Base-by-base conservation (phyloP, 2,113 vertebrate genomes). In the Otus sunia region DNA sequence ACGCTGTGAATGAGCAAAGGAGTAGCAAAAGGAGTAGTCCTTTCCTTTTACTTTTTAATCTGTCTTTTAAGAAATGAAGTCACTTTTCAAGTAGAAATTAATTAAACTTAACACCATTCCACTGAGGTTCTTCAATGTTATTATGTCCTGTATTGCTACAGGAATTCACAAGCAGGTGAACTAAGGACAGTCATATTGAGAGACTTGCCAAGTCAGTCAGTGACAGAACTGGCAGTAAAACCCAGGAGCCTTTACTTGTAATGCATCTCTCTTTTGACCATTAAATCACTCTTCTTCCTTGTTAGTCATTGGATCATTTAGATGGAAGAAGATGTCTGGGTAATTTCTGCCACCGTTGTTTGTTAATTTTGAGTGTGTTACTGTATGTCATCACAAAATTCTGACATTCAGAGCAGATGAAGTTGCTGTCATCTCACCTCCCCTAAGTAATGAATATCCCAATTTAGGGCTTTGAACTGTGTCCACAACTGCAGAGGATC, bases 401-500 rank as follows among this genome's bases (percentile, higher is more conserved):
- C 78, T 94, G 93, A 93, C 95, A 96, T 96, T 96, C 87, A 96
- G 97, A 97, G 96, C 93, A 97, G 81, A 52, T 97, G 96, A 97
- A 97, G 93, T 93, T 96, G 36, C 88, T 93, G 86, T 95, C 92
- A 97, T 96, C 95, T 94, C 87, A 94, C 95, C 93, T 97, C 92
- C 97, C 96, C 68, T 80, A 86, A 93, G 85, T 97, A 98, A 98
- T 94, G 53, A 97, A 97, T 98, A 97, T 97, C 90, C 96, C 96
- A 95, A 58, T 98, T 95, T 97, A 95, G 67, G 41, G 52, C 89
- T 86, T 92, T 92, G 67, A 97, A 82, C 87, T 95, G 60, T 83
- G 62, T 88, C 91, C 67, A 56, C 56, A 78, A 32, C 45, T 95
- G 45, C 53, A 63, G 76, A 87, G 34, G 50, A 94, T 91, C 67